Conservation (phyloP, 1,140 invertebrate genomes). For the Brachionus koreanus region DNA sequence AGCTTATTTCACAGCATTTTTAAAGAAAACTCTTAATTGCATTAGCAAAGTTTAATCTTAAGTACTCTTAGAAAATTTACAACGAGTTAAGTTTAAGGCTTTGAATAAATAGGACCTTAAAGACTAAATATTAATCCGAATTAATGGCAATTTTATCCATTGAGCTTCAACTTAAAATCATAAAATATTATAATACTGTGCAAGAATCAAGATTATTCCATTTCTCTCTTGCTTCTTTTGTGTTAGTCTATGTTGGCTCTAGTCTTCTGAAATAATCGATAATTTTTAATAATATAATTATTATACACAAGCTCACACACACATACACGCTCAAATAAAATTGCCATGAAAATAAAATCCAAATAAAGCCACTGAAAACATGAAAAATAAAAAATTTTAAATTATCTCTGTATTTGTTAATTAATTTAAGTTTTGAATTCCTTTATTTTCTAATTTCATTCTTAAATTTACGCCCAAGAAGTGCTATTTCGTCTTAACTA, state of each 20-base stretch:
- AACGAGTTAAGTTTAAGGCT: background rate
- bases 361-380: background rate
- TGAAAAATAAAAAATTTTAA: background rate
- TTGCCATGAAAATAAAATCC: background rate
- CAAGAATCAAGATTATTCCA: slow-evolving; percentile 4
- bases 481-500: background rate
- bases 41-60: background rate
- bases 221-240: background rate
- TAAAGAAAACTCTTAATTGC: background rate
- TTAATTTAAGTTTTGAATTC: background rate
- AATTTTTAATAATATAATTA: slow-evolving; percentile 1
- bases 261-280: background rate
- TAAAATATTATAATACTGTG: slow-evolving; percentile 10
- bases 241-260: background rate
- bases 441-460: background rate
- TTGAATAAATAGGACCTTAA: background rate
- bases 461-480: background rate
- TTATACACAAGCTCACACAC: background rate
- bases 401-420: background rate
- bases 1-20: too few relatives aligned
- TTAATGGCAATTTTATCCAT: background rate
- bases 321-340: background rate
- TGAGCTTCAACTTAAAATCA: background rate
- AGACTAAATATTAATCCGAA: background rate
- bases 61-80: background rate